A percentile compares a stretch with the other conserved stretches of the same genome.
These are phyloP conservation scores for Adelognathus sp. DNA, from an alignment of 2,888 invertebrate genomes.

Conservation along the genomic window DNA sequence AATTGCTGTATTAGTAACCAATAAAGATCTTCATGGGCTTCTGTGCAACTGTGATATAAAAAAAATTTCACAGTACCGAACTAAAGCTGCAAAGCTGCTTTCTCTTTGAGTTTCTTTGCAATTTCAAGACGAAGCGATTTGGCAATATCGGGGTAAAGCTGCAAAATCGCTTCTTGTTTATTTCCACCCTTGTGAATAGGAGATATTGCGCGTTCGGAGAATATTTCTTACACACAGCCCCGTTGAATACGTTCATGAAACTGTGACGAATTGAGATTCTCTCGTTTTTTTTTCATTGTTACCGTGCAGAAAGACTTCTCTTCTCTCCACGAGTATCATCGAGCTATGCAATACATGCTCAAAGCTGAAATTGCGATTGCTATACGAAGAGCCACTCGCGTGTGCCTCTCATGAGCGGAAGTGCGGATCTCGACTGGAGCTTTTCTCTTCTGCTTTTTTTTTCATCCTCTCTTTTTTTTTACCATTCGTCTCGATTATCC, in stretches of 20 bases:
- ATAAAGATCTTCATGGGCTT: too few species aligned
- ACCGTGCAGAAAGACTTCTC: not conserved
- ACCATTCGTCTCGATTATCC: slow-evolving; percentile 8
- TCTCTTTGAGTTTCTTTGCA: not conserved
- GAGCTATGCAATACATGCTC: too few species aligned
- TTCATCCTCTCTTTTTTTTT: not conserved
- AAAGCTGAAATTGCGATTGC: too few species aligned
- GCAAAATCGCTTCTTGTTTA: not conserved
- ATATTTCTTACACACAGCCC: not conserved
- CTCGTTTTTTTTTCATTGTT: too few species aligned
- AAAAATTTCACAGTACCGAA: not conserved
- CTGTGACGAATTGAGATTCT: slow-evolving; percentile 14
- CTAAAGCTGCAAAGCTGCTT: not conserved
- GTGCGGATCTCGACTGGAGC: not conserved
- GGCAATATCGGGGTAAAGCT: not conserved
- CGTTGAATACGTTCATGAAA: slow-evolving; percentile 1
- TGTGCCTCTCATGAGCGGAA: not conserved
- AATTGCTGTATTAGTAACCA: too few species aligned
- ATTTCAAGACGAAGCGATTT: not conserved
- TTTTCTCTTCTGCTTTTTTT: not conserved
- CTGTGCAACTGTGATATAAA: not conserved
- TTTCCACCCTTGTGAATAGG: not conserved
- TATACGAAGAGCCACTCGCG: too few species aligned
- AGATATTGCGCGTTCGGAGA: not conserved
- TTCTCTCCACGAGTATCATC: not conserved